A percentile compares a stretch with the other conserved stretches of the same genome.
Evolutionary conservation across 37 sponge, comb jelly and placozoan genomes (phyloP).

Genomic region (Axinella damicornis): DNA sequence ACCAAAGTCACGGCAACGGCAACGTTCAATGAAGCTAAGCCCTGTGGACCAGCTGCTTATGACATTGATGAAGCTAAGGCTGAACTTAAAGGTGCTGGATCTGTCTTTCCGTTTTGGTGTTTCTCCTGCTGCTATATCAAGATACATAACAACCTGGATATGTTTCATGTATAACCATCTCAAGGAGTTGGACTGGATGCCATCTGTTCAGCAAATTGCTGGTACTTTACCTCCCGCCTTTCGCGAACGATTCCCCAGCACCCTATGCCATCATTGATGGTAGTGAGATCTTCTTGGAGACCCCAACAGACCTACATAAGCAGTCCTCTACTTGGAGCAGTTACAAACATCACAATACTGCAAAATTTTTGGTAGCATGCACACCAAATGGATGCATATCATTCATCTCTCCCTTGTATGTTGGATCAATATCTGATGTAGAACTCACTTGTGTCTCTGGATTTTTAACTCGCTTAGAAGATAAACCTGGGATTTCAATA

Average conservation of each 20-base stretch:
- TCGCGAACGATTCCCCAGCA: constrained; percentile 31
- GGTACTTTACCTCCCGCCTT: constrained; percentile 32
- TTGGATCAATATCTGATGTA: constrained; percentile 38
- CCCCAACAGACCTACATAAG: constrained; percentile 35
- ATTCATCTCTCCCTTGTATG: constrained; percentile 52
- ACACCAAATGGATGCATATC: constrained; percentile 22
- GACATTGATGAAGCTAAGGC: constrained; percentile 6
- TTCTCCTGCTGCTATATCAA: constrained; percentile 3
- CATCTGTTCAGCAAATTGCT: constrained; percentile 28
- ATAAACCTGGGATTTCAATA: constrained; percentile 48
- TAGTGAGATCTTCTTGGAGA: constrained; percentile 42
- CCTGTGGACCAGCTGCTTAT: constrained; percentile 29
- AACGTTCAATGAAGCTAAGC: neutral
- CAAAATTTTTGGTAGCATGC: constrained; percentile 54
- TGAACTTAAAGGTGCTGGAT: constrained; percentile 22
- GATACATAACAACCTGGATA: constrained; percentile 40
- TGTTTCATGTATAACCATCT: constrained; percentile 25
- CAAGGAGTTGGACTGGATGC: constrained; percentile 40
- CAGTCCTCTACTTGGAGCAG: constrained; percentile 54
- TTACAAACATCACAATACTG: constrained; percentile 68
- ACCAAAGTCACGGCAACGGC: neutral
- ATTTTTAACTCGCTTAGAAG: constrained; percentile 27
- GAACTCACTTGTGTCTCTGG: constrained; percentile 15
- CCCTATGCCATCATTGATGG: constrained; percentile 59
- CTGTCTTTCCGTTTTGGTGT: constrained; percentile 43